Evolutionary conservation across 2,888 invertebrate species (phyloP).

Genomic region (Sphaerolaimus hirsutus): DNA sequence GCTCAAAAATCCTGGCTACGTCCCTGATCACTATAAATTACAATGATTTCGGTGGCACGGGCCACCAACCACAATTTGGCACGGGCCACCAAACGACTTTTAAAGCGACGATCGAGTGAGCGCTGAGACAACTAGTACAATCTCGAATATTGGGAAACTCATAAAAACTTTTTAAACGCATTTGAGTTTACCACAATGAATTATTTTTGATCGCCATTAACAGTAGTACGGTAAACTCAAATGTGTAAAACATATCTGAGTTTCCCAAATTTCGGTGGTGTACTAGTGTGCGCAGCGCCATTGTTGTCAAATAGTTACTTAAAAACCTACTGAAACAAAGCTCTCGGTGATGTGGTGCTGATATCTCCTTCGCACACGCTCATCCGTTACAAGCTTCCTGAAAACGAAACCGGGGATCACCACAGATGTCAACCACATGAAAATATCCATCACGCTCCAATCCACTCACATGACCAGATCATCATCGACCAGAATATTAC

Average conservation of each 20-base stretch:
- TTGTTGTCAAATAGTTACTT: too few relatives aligned
- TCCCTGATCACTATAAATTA: too few relatives aligned
- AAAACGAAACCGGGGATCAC: not conserved
- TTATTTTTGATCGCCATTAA: not conserved
- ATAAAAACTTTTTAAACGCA: not conserved
- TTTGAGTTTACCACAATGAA: not conserved
- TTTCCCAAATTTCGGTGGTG: not conserved
- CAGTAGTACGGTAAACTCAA: constrained; percentile 1
- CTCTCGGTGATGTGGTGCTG: constrained; percentile 92
- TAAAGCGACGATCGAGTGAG: too few relatives aligned
- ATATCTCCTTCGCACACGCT: constrained; percentile 43
- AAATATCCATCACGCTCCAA: constrained; percentile 4
- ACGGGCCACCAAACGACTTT: too few relatives aligned
- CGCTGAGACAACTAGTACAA: too few relatives aligned
- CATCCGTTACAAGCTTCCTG: constrained; percentile 7
- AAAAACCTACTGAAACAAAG: constrained; percentile 62
- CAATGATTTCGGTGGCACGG: too few relatives aligned
- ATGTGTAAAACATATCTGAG: not conserved
- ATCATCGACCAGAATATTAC: constrained; percentile 90
- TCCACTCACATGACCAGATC: constrained; percentile 59
- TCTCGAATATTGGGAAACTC: too few relatives aligned
- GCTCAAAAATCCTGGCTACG: too few relatives aligned
- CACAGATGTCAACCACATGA: not conserved
- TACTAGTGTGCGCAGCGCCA: too few relatives aligned
- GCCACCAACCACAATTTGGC: too few relatives aligned